Conservation (phyloP, 2,113 vertebrate genomes). For the Seriola dumerili region DNA sequence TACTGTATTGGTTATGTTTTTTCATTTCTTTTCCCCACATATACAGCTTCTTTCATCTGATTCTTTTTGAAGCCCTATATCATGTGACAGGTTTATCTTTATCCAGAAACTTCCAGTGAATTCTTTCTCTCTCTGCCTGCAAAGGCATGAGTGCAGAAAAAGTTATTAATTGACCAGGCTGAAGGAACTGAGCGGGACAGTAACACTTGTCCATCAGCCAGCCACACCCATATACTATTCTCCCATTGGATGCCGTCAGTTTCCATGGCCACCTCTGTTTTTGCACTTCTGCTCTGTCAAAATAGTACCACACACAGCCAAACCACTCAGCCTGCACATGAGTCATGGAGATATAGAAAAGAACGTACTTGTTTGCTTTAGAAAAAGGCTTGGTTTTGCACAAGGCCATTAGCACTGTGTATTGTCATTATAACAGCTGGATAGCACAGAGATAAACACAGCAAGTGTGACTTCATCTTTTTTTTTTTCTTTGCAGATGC, state of each 20-base stretch:
- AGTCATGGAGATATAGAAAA: slow-evolving; percentile 59
- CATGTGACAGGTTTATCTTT: slow-evolving; percentile 40
- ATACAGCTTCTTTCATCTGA: not conserved
- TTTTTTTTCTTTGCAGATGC: not conserved
- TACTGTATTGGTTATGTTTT: not conserved
- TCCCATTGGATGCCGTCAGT: slow-evolving; percentile 64
- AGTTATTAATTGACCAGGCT: slow-evolving; percentile 71
- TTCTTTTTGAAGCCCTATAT: not conserved
- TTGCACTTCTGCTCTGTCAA: slow-evolving; percentile 67
- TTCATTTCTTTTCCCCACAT: not conserved
- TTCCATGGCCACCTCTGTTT: slow-evolving; percentile 78
- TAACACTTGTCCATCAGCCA: slow-evolving; percentile 44
- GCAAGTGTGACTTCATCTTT: not conserved
- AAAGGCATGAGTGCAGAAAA: slow-evolving; percentile 9
- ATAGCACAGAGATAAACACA: slow-evolving; percentile 20
- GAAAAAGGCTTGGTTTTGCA: slow-evolving; percentile 27
- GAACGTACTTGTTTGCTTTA: slow-evolving; percentile 45
- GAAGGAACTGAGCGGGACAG: slow-evolving; percentile 21
- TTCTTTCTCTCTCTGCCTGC: not conserved
- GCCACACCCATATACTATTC: slow-evolving; percentile 52
- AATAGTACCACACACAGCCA: slow-evolving; percentile 57
- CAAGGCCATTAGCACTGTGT: not conserved
- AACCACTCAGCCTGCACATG: slow-evolving; percentile 46
- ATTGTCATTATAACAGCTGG: slow-evolving; percentile 34
- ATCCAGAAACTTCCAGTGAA: slow-evolving; percentile 41